These are phyloP conservation scores for Arctocebus calabarensis DNA, from an alignment of 2,797 vertebrate genomes.

Conservation along the genomic window DNA sequence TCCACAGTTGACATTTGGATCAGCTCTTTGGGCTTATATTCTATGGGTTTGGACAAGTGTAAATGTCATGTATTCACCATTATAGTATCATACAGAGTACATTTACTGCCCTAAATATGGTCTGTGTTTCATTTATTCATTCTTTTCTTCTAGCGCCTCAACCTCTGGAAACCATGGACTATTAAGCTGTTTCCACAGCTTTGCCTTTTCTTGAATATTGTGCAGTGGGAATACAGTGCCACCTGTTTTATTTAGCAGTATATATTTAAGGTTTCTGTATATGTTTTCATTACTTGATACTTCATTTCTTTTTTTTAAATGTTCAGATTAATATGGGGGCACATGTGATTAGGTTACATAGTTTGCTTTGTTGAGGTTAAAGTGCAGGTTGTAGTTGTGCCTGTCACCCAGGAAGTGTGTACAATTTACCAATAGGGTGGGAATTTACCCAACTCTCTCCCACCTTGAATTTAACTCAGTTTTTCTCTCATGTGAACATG, in stretches of 20 bases:
- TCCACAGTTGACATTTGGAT: background rate
- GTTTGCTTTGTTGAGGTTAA: no score
- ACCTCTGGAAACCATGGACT: background rate
- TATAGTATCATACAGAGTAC: background rate
- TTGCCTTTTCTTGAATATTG: background rate
- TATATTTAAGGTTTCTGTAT: background rate
- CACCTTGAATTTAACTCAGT: no score
- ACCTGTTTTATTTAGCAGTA: background rate
- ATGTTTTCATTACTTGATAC: background rate
- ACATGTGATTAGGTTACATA: no score
- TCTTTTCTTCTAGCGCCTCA: fast-evolving
- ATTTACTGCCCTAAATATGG: background rate
- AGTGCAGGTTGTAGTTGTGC: no score
- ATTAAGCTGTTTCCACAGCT: background rate
- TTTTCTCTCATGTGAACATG: no score
- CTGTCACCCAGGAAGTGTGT: no score
- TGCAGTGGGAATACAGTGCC: background rate
- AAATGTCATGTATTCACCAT: background rate
- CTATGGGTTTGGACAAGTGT: background rate
- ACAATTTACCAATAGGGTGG: no score
- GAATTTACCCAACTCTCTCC: no score
- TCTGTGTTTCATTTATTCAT: background rate
- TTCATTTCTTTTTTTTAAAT: background rate
- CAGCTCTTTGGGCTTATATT: background rate
- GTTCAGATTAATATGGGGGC: no score